phyloP scores from a whole-genome alignment of 2,797 vertebrate species.

The Enteromius thamalakanensis region DNA sequence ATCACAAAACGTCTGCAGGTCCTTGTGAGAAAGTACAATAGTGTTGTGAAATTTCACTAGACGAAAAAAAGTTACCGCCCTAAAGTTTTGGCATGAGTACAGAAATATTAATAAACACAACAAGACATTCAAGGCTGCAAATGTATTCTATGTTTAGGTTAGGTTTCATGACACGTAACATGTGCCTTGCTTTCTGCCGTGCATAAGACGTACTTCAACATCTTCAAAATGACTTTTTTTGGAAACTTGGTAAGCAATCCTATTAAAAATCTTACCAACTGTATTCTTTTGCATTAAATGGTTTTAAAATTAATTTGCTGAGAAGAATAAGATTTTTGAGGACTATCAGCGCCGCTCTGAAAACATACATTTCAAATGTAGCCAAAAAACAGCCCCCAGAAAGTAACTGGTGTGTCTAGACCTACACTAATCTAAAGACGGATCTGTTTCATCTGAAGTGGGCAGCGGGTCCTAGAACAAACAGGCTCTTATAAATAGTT shows the following conservation, averaged over 20 bases:
- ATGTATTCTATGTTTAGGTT: not conserved
- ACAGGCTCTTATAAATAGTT: not conserved
- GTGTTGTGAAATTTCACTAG: not conserved
- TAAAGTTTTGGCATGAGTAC: conserved; percentile 12
- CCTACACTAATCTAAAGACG: not conserved
- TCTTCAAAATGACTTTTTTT: not conserved
- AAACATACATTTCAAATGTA: not conserved
- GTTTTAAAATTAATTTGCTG: not conserved
- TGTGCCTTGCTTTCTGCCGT: not conserved
- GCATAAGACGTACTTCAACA: not conserved
- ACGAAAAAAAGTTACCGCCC: not conserved
- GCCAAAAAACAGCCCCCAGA: not conserved
- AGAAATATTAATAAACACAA: conserved; percentile 14
- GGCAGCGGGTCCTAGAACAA: not conserved
- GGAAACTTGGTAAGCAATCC: not conserved
- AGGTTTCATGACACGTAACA: not conserved
- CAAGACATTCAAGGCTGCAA: not conserved
- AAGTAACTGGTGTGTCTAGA: not conserved
- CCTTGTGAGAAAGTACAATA: conserved; percentile 71
- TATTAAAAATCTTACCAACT: not conserved
- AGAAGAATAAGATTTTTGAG: not conserved
- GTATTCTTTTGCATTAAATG: not conserved
- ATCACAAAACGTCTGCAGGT: conserved; percentile 92
- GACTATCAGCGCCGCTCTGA: not conserved
- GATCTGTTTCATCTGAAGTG: conserved; percentile 15